Base-by-base conservation (phyloP, 2,888 invertebrate species). In the Drosophila mettleri region DNA sequence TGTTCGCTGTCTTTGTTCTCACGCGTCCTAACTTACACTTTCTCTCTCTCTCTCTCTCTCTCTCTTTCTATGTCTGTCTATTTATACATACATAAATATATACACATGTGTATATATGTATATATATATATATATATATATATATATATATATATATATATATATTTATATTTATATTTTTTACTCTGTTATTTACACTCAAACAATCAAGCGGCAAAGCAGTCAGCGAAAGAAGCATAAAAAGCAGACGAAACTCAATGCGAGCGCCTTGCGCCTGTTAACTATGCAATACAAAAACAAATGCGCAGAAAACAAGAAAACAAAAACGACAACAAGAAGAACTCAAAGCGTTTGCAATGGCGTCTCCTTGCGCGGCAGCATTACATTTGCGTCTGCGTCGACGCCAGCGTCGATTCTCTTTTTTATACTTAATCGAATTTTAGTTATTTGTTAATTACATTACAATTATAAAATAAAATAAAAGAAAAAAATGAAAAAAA, bases 401-500 rank as follows among this genome's bases (percentile, higher is more conserved):
- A 52, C 43, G 41, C 63, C 66, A 71, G 58, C 45, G 66, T 74
- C 67, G 60, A 73, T 59, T 72, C 58, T 65, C 71, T 67, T 74
- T 66, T 78, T 81, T 72, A 74, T 73, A 78, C 69, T 75, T 80
- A 76, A 83, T 73, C 62, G 74, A 86, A 80, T 78, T 83, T 83
- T 88, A 80, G 78, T 73, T 83, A 77, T 80, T 84, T 78, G 70
- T 74, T 75, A 69, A 69, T 60, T 39, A 54, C 31, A 43, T 45
- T 45, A 45, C 27, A 29, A 34, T 14, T 10, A 38, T 18, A 18
- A 31, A 12, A 18, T 5, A 10, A 27, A 45, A 38, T 2, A 12
- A 45, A 31, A 18, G 9, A 16, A 2, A 38, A 3, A 49, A 39
- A 36, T 8, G 51, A 22, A 49, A 22, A 48, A n/a, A 34, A 24